These are phyloP conservation scores for Thunnus maccoyii DNA, from an alignment of 2,113 vertebrate genomes.

Conservation along the genomic window DNA sequence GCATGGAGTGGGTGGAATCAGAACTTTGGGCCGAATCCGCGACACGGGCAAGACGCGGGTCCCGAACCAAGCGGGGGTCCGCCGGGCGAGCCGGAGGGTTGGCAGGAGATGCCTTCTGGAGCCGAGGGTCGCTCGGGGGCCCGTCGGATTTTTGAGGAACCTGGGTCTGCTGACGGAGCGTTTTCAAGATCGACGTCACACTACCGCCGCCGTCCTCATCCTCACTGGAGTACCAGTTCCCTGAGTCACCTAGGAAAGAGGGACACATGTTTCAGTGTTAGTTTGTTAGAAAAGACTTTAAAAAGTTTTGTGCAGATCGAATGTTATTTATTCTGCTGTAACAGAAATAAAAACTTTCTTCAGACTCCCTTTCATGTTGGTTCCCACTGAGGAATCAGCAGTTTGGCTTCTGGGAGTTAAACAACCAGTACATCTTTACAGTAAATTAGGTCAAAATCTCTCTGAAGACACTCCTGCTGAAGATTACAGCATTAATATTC, in stretches of 20 bases:
- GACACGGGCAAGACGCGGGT: conserved; percentile 88
- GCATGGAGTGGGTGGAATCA: conserved; percentile 71
- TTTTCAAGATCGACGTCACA: conserved; percentile 94
- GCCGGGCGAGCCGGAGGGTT: conserved; percentile 81
- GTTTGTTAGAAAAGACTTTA: too few species aligned
- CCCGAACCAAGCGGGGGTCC: conserved; percentile 90
- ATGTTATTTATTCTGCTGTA: too few species aligned
- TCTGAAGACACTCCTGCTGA: too few species aligned
- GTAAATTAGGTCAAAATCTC: too few species aligned
- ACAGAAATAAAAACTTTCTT: too few species aligned
- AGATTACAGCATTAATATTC: too few species aligned
- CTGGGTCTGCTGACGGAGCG: conserved; percentile 90
- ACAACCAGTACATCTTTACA: too few species aligned
- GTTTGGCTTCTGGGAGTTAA: too few species aligned
- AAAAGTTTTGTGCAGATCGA: too few species aligned
- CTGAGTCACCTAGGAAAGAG: conserved; percentile 88
- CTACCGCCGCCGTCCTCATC: conserved; percentile 95
- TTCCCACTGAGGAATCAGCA: too few species aligned
- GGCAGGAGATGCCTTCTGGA: conserved; percentile 83
- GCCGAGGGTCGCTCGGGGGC: conserved; percentile 85
- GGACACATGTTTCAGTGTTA: background rate
- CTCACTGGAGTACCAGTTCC: conserved; percentile 97
- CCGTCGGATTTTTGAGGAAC: conserved; percentile 72
- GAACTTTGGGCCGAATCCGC: conserved; percentile 64
- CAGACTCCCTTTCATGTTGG: too few species aligned